phyloP scores from a whole-genome alignment of 2,888 invertebrate species.

The Clunio marinus region DNA sequence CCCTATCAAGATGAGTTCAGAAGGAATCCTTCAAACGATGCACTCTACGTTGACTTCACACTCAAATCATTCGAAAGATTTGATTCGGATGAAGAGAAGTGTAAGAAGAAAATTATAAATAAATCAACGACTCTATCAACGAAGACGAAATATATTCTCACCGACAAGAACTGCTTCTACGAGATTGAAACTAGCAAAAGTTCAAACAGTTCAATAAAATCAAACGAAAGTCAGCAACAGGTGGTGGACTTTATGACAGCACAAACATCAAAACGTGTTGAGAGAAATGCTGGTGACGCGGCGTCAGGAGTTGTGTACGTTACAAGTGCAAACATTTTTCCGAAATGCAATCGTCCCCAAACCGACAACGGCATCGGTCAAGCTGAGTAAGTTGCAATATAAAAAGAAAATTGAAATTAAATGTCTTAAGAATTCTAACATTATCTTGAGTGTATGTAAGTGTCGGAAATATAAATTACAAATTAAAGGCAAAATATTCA shows the following conservation, averaged over 20 bases:
- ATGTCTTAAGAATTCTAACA: too few species aligned
- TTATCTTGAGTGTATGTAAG: neutral
- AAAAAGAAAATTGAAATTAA: too few species aligned
- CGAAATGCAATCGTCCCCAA: conserved; percentile 56
- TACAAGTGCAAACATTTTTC: conserved; percentile 70
- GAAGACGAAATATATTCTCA: conserved; percentile 23
- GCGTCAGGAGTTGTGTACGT: conserved; percentile 62
- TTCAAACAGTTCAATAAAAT: neutral
- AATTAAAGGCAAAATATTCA: neutral
- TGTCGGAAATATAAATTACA: neutral
- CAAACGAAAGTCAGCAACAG: conserved; percentile 19
- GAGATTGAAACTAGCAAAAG: conserved; percentile 42
- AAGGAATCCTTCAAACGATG: conserved; percentile 49
- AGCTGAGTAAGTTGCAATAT: too few species aligned
- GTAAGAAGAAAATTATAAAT: neutral
- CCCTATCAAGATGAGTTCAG: conserved; percentile 48
- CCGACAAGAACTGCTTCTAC: conserved; percentile 41
- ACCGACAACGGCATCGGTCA: neutral
- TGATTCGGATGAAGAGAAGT: conserved; percentile 5
- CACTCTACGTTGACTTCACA: conserved; percentile 52
- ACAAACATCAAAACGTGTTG: conserved; percentile 28
- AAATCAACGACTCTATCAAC: conserved; percentile 8
- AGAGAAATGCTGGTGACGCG: conserved; percentile 37
- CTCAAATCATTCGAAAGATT: conserved; percentile 45
- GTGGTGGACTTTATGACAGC: conserved; percentile 42